Conservation (phyloP, 2,113 vertebrate genomes). For the Camelus dromedarius region DNA sequence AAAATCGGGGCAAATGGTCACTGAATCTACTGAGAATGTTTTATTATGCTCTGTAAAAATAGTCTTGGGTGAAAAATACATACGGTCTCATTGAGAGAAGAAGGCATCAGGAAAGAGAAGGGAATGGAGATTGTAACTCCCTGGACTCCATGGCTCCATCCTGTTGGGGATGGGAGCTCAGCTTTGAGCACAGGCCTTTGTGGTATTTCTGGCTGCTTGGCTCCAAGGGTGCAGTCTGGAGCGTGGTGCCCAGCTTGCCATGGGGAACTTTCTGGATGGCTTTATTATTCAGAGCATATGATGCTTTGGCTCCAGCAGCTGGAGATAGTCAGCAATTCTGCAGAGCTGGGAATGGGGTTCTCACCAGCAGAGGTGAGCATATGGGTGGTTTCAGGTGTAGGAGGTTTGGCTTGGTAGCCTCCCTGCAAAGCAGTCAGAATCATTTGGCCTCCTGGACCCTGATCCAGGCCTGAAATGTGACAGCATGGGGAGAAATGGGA, state of each 20-base stretch:
- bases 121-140: neutral
- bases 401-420: neutral
- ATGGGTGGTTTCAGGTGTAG: neutral
- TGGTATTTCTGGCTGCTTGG: conserved; percentile 42
- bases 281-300: conserved; percentile 35
- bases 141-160: neutral
- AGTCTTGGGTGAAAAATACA: neutral
- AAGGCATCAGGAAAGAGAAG: neutral
- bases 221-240: neutral
- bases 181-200: conserved; percentile 28
- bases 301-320: neutral
- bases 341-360: neutral
- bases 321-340: neutral
- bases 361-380: neutral
- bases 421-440: neutral
- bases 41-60: neutral
- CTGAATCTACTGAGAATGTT: neutral
- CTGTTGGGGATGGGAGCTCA: neutral
- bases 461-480: neutral
- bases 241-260: neutral
- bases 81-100: neutral
- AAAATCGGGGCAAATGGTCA: neutral
- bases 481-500: neutral
- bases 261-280: neutral
- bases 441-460: neutral